Evolutionary conservation across 64 coral and sea anemone species (phyloP), one percentile per base, ranked within the genome.

Genomic region (Pocillopora verrucosa): DNA sequence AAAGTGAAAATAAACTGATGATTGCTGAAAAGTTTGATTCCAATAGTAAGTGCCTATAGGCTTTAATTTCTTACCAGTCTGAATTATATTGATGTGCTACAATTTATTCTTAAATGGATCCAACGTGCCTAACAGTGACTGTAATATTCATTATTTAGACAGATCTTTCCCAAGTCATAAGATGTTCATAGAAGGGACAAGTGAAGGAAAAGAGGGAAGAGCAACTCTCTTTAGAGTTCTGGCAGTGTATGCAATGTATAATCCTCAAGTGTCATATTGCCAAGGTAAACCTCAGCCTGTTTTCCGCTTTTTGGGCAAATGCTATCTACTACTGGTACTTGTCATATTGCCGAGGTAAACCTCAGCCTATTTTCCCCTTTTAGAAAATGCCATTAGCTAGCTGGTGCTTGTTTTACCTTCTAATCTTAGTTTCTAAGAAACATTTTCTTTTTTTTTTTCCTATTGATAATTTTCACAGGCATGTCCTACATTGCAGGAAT

Each of bases 81-180:
- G 41, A 51, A 51, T 51, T 51, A 51, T 51, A 51, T 0, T 0
- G 41, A 51, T 51, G 41, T 51, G 41, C 41, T 51, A 30, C 30
- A 30, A 30, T 30, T 0, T 30, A 51, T 51, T 51, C 41, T 4
- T 51, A 7, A 51, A 51, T 51, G 34, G 38, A 67, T 67, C 0
- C 30, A 30, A 30, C 30, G 30, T 30, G 30, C 30, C 30, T 30
- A 30, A 30, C 30, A 30, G 30, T 67, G 16, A 7, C 6, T 20
- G 17, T 22, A 2, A 16, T 6, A n/a, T 69, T 89, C 45, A 19
- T 82, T 76, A 61, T 38, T 10, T 36, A 99, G 97, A 99, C n/a
- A 88, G 97, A 22, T 93, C 97, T n/a, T 99, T 99, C 88, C 97
- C 97, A 15, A 95, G 94, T 16, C 97, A 99, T 88, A 91, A 89